phyloP scores from a whole-genome alignment of 2,797 vertebrate species.

The Phalloptychus januarius region DNA sequence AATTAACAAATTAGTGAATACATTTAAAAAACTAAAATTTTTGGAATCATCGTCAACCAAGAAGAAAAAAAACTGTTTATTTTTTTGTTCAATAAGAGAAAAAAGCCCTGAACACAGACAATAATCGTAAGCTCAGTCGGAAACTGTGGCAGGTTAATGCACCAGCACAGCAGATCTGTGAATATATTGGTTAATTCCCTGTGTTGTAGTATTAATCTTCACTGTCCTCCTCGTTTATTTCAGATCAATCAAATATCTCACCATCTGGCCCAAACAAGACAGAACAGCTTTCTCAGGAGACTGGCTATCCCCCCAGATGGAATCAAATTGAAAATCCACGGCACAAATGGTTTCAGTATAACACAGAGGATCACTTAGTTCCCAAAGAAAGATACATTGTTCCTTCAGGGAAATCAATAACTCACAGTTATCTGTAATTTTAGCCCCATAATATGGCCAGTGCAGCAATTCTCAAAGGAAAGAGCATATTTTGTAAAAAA shows the following conservation, averaged over 20 bases:
- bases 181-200: background rate
- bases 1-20: background rate
- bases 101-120: slow-evolving; percentile 2
- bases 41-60: background rate
- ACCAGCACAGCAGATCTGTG: background rate
- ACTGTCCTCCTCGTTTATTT: slow-evolving; percentile 7
- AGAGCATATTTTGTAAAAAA: slow-evolving; percentile 33
- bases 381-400: slow-evolving; percentile 16
- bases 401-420: slow-evolving; percentile 41
- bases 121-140: background rate
- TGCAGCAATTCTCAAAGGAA: slow-evolving; percentile 39
- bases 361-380: slow-evolving; percentile 29
- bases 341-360: slow-evolving; percentile 28
- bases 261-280: slow-evolving; percentile 5
- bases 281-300: slow-evolving; percentile 19
- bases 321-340: slow-evolving; percentile 31
- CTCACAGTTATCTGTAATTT: slow-evolving; percentile 42
- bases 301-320: slow-evolving; percentile 19
- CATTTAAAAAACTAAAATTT: background rate
- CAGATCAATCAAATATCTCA: slow-evolving; percentile 26
- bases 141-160: background rate
- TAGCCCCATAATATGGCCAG: slow-evolving; percentile 16
- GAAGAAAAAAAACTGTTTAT: background rate
- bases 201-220: slow-evolving; percentile 14
- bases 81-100: background rate